These are phyloP conservation scores for Xiphorhynchus elegans DNA, from an alignment of 2,113 vertebrate species.

Conservation along the genomic window DNA sequence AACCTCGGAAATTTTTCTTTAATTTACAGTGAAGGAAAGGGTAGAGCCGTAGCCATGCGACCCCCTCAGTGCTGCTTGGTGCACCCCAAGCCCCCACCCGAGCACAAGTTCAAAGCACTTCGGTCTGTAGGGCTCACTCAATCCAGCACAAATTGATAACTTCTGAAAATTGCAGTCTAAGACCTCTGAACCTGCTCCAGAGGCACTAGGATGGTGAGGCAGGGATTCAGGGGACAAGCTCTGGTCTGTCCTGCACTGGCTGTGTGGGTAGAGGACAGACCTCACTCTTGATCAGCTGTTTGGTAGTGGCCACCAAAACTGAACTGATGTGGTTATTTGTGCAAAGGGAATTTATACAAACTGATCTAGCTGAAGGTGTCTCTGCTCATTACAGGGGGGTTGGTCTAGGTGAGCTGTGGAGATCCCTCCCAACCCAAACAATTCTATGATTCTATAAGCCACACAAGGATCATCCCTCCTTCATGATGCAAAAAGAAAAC, in stretches of 20 bases:
- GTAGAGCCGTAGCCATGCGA: rapidly evolving
- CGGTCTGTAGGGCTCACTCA: not conserved
- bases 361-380: not conserved
- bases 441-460: not conserved
- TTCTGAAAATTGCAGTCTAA: not conserved
- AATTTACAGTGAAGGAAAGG: not conserved
- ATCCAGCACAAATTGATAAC: not conserved
- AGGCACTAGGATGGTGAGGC: not conserved
- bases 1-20: not conserved
- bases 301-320: not conserved
- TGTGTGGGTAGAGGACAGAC: not conserved
- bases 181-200: not conserved
- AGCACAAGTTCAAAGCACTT: not conserved
- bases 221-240: not conserved
- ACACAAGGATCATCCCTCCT: not conserved
- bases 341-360: not conserved
- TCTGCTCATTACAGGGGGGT: not conserved
- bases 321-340: not conserved
- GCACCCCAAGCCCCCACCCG: not conserved
- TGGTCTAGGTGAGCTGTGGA: not conserved
- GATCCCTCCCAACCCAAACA: not conserved
- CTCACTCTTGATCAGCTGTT: not conserved
- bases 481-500: not conserved
- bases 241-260: rapidly evolving
- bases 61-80: not conserved